Base-by-base conservation (phyloP, 2,888 invertebrate genomes). In the Acrobasis repandana region DNA sequence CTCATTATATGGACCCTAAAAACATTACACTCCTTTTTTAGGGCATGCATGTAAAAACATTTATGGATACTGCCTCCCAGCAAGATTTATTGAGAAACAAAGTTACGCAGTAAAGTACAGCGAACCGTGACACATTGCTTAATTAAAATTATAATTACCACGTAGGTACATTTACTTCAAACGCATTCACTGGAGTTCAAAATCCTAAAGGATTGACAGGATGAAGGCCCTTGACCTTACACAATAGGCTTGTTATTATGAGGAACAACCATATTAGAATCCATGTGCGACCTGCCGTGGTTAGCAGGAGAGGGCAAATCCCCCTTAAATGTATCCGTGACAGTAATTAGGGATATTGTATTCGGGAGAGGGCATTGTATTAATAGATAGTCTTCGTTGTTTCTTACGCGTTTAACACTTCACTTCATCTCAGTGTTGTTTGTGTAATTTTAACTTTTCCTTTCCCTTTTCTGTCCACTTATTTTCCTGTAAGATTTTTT, bases 101-200 rank as follows among this genome's bases (percentile, higher is more conserved):
- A 43, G 4, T 43, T n/a, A 43, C n/a, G 11, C 5, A 8, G 14
- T 50, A 28, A 11, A 28, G 50, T 20, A 28, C 50, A 50, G 9
- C 28, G 28, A 28, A 14, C 50, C 1, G 11, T 28, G 50, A 28
- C 14, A 3, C 14, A 14, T 33, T 0, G 28, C 4, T 3, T 50
- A 11, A 50, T 49, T 49, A 49, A 49, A 49, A 28, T 28, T n/a
- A n/a, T 50, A 50, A 50, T 50, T 50, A 28, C 20, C 50, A 4
- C 11, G 49, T 1, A 48, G 11, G 14, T 43, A 43, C 43, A 43
- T 43, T 43, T 43, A n/a, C 14, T 50, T 5, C 2, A 14, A 50
- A 11, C n/a, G 5, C 10, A 14, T 20, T 10, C 18, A 14, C 18
- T 5, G 11, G 18, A 16, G 34, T 54, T 54, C 38, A 18, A 54